A percentile compares a stretch with the other conserved stretches of the same genome.
Conservation (phyloP, 1,140 invertebrate species). For the Hyphantria cunea region DNA sequence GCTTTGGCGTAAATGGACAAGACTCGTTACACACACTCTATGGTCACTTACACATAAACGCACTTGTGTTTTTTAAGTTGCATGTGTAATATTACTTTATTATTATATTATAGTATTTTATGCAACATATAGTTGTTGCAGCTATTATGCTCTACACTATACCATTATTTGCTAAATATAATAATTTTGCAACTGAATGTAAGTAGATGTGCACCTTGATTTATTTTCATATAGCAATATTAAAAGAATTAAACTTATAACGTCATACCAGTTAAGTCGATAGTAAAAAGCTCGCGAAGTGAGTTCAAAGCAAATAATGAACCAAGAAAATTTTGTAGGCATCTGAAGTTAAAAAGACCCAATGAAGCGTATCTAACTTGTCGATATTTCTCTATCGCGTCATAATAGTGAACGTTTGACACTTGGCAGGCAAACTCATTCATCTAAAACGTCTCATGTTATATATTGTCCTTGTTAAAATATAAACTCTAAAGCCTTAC, state of each 20-base stretch:
- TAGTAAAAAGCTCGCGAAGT: constrained; percentile 39
- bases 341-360: constrained; percentile 48
- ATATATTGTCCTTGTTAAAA: constrained; percentile 15
- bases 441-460: constrained; percentile 18
- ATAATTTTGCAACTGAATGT: too few species aligned
- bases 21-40: too few species aligned
- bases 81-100: too few species aligned
- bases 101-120: too few species aligned
- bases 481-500: constrained; percentile 20
- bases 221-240: too few species aligned
- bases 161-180: too few species aligned
- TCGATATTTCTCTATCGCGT: constrained; percentile 55
- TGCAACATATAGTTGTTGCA: too few species aligned
- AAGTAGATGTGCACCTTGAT: too few species aligned
- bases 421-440: constrained; percentile 41
- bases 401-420: constrained; percentile 61
- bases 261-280: constrained; percentile 25
- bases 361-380: constrained; percentile 52
- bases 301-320: constrained; percentile 48
- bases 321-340: constrained; percentile 38
- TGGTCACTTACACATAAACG: too few species aligned
- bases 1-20: too few species aligned
- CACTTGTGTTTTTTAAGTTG: too few species aligned
- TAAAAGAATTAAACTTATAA: constrained; percentile 11
- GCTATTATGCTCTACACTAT: too few species aligned